A percentile compares a stretch with the other conserved stretches of the same genome.
Evolutionary conservation across 2,888 invertebrate genomes (phyloP).

Genomic region (Patella pellucida): DNA sequence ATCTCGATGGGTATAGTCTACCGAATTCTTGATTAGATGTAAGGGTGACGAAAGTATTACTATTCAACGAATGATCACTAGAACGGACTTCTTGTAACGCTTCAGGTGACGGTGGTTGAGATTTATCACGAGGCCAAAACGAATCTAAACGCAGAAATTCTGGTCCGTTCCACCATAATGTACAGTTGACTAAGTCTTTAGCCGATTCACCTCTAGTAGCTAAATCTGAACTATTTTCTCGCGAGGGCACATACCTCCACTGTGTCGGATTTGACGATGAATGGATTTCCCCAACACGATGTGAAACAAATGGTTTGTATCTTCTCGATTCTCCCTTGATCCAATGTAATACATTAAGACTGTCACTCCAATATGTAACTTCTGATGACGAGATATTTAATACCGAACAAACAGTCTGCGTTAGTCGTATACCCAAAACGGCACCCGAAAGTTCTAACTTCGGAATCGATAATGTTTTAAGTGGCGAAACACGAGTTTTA

Average conservation of each 20-base stretch:
- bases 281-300: background rate
- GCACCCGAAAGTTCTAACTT: too few relatives aligned
- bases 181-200: too few relatives aligned
- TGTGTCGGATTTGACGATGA: background rate
- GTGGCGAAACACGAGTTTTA: too few relatives aligned
- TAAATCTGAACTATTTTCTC: background rate
- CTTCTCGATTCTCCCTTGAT: background rate
- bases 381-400: background rate
- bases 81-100: background rate
- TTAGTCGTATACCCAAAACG: background rate
- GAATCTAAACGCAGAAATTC: too few relatives aligned
- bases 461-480: too few relatives aligned
- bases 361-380: background rate
- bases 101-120: background rate
- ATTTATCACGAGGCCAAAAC: too few relatives aligned
- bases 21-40: background rate
- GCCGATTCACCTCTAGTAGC: background rate
- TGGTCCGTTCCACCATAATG: too few relatives aligned
- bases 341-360: conserved; percentile 1
- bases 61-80: background rate
- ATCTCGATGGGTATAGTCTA: background rate
- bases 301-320: background rate
- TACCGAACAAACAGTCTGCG: background rate
- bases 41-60: background rate
- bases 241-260: conserved; percentile 1